phyloP scores from a whole-genome alignment of 1,140 invertebrate genomes.

The Drosophila rufa region DNA sequence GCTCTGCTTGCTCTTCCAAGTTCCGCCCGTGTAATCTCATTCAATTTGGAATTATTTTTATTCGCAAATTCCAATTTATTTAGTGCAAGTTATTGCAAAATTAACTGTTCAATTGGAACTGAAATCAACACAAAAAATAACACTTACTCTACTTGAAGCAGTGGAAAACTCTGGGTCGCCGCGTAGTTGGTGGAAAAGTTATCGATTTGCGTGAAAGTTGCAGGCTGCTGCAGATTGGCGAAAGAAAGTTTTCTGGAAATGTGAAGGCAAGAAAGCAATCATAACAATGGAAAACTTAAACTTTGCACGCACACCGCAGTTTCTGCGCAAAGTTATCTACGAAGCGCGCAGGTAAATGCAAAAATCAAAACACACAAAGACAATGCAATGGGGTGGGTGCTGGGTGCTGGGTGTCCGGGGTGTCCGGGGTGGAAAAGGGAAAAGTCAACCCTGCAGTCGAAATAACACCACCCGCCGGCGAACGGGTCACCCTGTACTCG shows the following conservation, averaged over 20 bases:
- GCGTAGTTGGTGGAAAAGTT: conserved; percentile 46
- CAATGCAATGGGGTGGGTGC: conserved; percentile 13
- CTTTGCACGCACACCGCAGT: conserved; percentile 83
- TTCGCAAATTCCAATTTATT: conserved; percentile 13
- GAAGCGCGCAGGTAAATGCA: conserved; percentile 80
- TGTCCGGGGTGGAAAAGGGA: background rate
- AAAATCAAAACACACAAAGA: conserved; percentile 43
- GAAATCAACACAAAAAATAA: background rate
- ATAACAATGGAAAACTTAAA: conserved; percentile 84
- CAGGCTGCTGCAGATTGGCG: conserved; percentile 43
- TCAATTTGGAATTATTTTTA: conserved; percentile 17
- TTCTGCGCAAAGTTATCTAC: conserved; percentile 83
- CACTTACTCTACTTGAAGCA: background rate
- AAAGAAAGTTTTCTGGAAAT: conserved; percentile 72
- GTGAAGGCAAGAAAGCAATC: conserved; percentile 23
- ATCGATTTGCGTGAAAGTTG: conserved; percentile 75
- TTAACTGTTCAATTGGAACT: background rate
- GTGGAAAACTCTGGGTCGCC: background rate
- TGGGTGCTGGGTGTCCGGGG: background rate
- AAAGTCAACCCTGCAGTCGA: conserved; percentile 51
- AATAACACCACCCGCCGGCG: conserved; percentile 34
- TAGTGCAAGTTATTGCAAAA: conserved; percentile 1
- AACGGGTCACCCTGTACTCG: conserved; percentile 33
- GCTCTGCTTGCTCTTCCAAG: conserved; percentile 13
- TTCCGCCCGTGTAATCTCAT: conserved; percentile 38